phyloP scores from a whole-genome alignment of 2,888 invertebrate species.

The Megalurothrips usitatus region DNA sequence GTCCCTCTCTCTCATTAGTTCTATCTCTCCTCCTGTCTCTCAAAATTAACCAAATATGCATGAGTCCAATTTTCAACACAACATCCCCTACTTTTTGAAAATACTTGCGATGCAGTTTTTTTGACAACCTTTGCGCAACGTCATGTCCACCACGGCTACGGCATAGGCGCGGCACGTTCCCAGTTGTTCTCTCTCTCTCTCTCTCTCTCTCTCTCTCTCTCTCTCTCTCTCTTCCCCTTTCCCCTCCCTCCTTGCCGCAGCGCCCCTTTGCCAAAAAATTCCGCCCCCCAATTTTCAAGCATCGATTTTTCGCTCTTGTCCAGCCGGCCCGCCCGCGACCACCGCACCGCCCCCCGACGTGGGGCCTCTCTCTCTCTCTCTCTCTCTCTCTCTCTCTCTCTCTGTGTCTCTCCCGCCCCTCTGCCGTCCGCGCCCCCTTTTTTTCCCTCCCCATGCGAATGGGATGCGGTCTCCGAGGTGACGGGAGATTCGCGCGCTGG shows the following conservation, averaged over 20 bases:
- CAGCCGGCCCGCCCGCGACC: neutral
- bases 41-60: too few relatives aligned
- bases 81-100: too few relatives aligned
- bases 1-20: too few relatives aligned
- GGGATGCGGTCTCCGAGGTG: slow-evolving; percentile 17
- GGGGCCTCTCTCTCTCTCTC: neutral
- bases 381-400: neutral
- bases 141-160: too few relatives aligned
- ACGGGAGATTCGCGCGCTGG: slow-evolving; percentile 15
- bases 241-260: neutral
- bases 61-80: too few relatives aligned
- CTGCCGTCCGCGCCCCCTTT: neutral
- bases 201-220: too few relatives aligned
- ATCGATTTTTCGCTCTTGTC: slow-evolving; percentile 9
- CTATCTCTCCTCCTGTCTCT: too few relatives aligned
- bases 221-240: neutral
- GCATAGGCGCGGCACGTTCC: too few relatives aligned
- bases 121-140: too few relatives aligned
- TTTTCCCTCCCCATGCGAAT: neutral
- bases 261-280: neutral
- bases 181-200: too few relatives aligned
- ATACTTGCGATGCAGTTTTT: too few relatives aligned
- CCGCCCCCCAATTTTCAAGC: slow-evolving; percentile 13
- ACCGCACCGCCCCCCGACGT: neutral
- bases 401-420: neutral